These are phyloP conservation scores for Lamprotornis superbus DNA, from an alignment of 2,113 vertebrate species.

Conservation along the genomic window DNA sequence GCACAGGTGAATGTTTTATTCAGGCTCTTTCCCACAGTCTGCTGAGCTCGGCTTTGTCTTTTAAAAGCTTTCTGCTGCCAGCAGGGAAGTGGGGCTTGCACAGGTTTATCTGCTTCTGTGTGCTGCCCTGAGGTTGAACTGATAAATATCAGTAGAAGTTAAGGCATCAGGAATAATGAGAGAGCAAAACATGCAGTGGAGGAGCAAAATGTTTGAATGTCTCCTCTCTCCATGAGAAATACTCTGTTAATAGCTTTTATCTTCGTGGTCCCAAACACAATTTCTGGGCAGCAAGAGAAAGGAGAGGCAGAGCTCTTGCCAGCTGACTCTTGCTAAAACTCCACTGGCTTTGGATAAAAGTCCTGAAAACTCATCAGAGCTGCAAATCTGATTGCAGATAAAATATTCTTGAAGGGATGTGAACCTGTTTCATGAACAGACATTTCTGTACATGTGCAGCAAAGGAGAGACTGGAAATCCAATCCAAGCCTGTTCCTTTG, in stretches of 20 bases:
- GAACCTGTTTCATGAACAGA: not conserved
- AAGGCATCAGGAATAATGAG: not conserved
- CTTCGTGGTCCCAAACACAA: not conserved
- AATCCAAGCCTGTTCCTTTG: not conserved
- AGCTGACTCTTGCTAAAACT: not conserved
- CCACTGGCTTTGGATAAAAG: not conserved
- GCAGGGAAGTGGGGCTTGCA: not conserved
- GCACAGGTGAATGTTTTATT: rapidly evolving
- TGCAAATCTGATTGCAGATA: not conserved
- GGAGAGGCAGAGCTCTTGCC: not conserved
- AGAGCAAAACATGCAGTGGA: not conserved
- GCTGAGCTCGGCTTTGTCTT: not conserved
- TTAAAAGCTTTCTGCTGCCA: not conserved
- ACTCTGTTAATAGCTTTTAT: not conserved
- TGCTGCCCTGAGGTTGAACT: not conserved
- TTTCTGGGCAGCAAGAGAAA: not conserved
- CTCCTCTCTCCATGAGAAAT: not conserved
- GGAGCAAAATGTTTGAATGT: not conserved
- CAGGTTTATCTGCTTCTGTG: not conserved
- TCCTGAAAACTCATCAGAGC: not conserved
- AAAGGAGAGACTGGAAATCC: not conserved
- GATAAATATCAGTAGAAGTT: not conserved
- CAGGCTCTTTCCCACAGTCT: not conserved
- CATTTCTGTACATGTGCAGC: not conserved
- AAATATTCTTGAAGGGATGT: not conserved